Conservation (phyloP, 2,113 vertebrate genomes). For the Drymodes brunneopygia region DNA sequence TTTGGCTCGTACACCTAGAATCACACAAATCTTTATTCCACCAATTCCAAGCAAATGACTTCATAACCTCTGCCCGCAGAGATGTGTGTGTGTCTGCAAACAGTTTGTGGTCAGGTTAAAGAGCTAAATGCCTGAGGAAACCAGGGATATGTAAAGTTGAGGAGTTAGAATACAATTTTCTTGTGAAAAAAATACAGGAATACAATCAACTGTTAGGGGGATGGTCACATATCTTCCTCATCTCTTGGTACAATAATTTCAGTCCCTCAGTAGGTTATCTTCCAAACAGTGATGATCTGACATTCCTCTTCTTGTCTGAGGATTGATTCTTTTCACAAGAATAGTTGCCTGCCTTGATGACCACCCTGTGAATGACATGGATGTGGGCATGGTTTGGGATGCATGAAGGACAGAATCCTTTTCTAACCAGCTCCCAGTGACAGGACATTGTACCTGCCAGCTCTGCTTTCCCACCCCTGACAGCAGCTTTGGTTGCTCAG, state of each 20-base stretch:
- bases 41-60: neutral
- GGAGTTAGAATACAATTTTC: neutral
- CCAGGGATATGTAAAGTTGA: neutral
- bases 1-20: neutral
- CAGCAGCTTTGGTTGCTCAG: neutral
- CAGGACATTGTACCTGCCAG: neutral
- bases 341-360: neutral
- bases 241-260: neutral
- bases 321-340: neutral
- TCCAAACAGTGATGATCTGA: neutral
- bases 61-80: neutral
- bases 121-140: neutral
- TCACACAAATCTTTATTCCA: constrained; percentile 13
- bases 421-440: neutral
- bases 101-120: neutral
- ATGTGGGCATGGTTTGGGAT: neutral
- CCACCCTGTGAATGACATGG: neutral
- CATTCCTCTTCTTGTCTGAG: neutral
- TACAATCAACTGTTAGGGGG: fast-evolving
- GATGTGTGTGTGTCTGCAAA: neutral
- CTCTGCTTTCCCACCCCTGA: neutral
- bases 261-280: neutral
- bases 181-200: neutral
- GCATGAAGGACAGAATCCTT: neutral
- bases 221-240: neutral